Evolutionary conservation across 2,797 vertebrate species (phyloP).

Genomic region (Parotocinclus haroldoi): DNA sequence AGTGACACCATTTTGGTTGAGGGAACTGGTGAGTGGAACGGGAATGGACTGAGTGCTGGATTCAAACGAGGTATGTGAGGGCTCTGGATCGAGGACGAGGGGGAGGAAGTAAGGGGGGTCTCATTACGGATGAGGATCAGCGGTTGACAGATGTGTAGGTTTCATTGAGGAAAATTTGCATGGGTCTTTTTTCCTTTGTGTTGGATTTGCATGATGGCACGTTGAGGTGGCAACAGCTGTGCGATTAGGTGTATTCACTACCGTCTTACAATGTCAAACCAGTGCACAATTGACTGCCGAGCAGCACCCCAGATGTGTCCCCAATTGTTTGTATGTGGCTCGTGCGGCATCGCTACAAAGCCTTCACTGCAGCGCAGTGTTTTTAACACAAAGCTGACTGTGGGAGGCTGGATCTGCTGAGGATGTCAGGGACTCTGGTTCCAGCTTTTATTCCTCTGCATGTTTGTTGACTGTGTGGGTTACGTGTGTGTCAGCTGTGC

Average conservation of each 20-base stretch:
- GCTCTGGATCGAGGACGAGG: constrained; percentile 14
- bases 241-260: neutral
- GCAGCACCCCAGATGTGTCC: constrained; percentile 14
- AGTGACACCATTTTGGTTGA: constrained; percentile 23
- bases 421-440: constrained; percentile 7
- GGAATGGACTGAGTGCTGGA: constrained; percentile 19
- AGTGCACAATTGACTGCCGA: neutral
- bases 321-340: neutral
- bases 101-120: constrained; percentile 2
- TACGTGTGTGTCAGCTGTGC: constrained; percentile 17
- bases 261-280: constrained; percentile 20
- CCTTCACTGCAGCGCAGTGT: constrained; percentile 20
- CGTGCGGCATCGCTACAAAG: neutral
- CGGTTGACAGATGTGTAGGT: constrained; percentile 23
- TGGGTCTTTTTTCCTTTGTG: constrained; percentile 1
- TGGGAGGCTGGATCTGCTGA: constrained; percentile 1
- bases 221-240: constrained; percentile 49
- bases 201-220: constrained; percentile 23
- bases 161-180: constrained; percentile 7
- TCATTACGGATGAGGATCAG: constrained; percentile 31
- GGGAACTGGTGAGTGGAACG: constrained; percentile 38
- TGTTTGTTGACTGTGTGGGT: constrained; percentile 9
- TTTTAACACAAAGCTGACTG: constrained; percentile 26
- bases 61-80: constrained; percentile 26
- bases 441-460: constrained; percentile 31